phyloP scores from a whole-genome alignment of 2,888 invertebrate species.

The Prenolepis imparis region DNA sequence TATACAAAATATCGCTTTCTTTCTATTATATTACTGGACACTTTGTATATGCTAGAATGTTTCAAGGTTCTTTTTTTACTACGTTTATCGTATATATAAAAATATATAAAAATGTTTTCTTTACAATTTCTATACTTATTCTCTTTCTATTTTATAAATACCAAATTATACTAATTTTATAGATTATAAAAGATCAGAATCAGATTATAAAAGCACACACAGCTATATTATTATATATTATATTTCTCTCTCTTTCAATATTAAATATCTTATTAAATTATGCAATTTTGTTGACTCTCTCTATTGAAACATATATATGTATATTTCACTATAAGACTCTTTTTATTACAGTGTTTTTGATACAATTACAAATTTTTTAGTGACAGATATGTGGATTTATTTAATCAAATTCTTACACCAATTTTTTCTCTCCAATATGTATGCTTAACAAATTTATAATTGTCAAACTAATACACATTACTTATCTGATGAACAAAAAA shows the following conservation, averaged over 20 bases:
- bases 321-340: background rate
- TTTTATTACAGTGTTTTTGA: background rate
- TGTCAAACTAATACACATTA: background rate
- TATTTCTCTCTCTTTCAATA: background rate
- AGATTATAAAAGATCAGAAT: too few relatives aligned
- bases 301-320: background rate
- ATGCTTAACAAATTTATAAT: background rate
- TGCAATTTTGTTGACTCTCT: background rate
- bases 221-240: too few relatives aligned
- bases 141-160: background rate
- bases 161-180: too few relatives aligned
- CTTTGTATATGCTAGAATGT: background rate
- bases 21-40: background rate
- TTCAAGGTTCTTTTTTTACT: background rate
- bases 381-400: constrained; percentile 4
- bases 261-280: background rate
- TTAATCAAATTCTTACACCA: constrained; percentile 2
- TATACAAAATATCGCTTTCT: background rate
- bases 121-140: too few relatives aligned
- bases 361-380: background rate
- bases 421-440: background rate
- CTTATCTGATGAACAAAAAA: constrained; percentile 25
- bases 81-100: background rate
- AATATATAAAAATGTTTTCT: too few relatives aligned
- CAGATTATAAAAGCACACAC: too few relatives aligned